Base-by-base conservation (phyloP, 2,113 vertebrate genomes). In the Chaenogobius annularis region DNA sequence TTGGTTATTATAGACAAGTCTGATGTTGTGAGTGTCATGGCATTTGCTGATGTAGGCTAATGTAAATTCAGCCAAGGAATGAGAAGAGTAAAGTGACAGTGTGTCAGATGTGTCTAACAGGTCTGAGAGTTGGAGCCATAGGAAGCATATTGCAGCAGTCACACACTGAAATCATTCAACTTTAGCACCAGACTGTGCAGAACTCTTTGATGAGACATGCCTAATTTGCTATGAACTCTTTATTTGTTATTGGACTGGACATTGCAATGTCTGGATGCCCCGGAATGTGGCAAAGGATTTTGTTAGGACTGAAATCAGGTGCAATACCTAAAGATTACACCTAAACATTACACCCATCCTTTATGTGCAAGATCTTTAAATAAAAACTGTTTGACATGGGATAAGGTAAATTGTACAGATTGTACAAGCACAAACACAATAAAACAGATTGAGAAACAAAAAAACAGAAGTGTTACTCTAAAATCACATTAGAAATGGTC, bases 61-160 rank as follows among this genome's bases (percentile, higher is more conserved):
- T 66, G 68, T 37, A 26, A 37, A 35, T 13, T 9, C 58, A 22
- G n/a, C 61, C 13, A 3, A 23, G 48, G 69, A 35, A 35, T 68
- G 75, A 20, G 26, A 62, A 66, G 54, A 54, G 67, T 44, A 20
- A 47, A 23, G 15, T 11, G 44, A 46, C 44, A 40, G 37, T 40
- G 37, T 14, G 23, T 61, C 58, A 23, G 26, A 63, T 20, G 61
- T 17, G 17, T 37, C 26, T 64, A 64, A 44, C 48, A 68, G 69
- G 66, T 79, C 61, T 69, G 74, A 71, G 52, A 50, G 59, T 23
- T 23, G 68, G 80, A 67, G 79, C 80, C 46, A 78, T 19, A 70
- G 50, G 20, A 75, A 43, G 31, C 31, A 77, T 70, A 89, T 83
- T 82, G 80, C 70, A 48, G 77, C 74, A 82, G 80, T 86, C 88